A percentile compares a stretch with the other conserved stretches of the same genome.
These are phyloP conservation scores for Myxocyprinus asiaticus DNA, from an alignment of 2,113 vertebrate genomes.

Conservation along the genomic window DNA sequence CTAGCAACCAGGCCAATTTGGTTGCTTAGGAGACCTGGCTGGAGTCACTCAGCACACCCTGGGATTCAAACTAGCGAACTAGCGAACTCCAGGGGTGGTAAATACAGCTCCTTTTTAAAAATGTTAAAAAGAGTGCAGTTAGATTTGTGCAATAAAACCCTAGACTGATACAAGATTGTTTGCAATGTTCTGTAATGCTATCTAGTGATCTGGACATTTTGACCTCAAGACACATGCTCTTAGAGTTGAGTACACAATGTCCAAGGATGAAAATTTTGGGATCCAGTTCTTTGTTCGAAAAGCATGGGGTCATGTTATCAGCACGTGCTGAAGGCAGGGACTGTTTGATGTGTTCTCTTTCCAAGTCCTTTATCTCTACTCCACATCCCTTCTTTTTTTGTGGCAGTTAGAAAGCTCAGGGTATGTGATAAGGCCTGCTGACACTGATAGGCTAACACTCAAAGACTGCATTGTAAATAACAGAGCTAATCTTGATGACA, in stretches of 20 bases:
- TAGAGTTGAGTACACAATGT: neutral
- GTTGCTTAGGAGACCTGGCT: no score
- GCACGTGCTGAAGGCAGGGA: constrained; percentile 21
- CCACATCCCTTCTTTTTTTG: constrained; percentile 33
- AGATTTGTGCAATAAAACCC: neutral
- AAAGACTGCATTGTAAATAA: constrained; percentile 24
- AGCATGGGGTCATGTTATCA: constrained; percentile 31
- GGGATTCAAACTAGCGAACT: no score
- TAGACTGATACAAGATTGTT: neutral
- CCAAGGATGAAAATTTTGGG: constrained; percentile 9
- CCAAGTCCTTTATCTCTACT: constrained; percentile 45
- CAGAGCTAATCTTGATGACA: neutral
- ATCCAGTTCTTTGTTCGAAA: neutral
- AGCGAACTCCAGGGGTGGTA: no score
- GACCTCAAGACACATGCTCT: neutral
- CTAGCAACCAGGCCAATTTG: no score
- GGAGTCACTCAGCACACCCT: no score
- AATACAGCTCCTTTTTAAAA: no score
- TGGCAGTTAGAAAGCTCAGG: constrained; percentile 36
- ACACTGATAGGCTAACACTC: constrained; percentile 18
- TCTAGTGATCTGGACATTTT: neutral
- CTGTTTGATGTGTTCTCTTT: neutral
- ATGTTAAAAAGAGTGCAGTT: neutral
- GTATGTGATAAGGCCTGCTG: constrained; percentile 32
- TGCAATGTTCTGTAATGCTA: neutral